phyloP scores from a whole-genome alignment of 2,113 vertebrate genomes.

The Rhinolophus ferrumequinum region DNA sequence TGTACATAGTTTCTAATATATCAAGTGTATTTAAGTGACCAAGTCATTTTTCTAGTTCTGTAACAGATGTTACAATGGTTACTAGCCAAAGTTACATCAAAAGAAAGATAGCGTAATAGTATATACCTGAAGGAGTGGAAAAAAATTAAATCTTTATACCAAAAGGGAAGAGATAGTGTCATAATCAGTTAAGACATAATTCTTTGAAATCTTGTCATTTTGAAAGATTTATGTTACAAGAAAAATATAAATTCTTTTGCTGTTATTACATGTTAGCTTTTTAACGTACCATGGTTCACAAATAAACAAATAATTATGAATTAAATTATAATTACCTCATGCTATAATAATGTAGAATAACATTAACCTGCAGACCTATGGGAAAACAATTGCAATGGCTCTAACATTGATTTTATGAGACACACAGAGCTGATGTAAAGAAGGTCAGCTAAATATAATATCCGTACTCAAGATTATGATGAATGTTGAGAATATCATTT shows the following conservation, averaged over 20 bases:
- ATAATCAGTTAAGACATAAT: background rate
- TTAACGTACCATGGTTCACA: background rate
- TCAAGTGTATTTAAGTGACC: background rate
- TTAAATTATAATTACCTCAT: background rate
- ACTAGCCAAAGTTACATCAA: background rate
- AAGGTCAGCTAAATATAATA: background rate
- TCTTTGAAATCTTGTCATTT: slow-evolving; percentile 2
- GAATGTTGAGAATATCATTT: background rate
- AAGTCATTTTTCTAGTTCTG: background rate
- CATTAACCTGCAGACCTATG: background rate
- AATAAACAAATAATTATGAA: background rate
- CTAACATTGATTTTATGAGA: background rate
- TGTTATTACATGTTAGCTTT: background rate
- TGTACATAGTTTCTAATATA: background rate
- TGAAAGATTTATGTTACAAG: background rate
- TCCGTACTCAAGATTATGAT: background rate
- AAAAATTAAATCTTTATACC: background rate
- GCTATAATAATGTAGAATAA: background rate
- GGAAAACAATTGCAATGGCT: background rate
- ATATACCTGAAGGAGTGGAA: background rate
- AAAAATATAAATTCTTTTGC: background rate
- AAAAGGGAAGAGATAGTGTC: background rate
- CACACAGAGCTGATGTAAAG: background rate
- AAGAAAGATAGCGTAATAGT: background rate
- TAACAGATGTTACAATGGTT: background rate